Evolutionary conservation across 2,888 invertebrate species (phyloP), one percentile per base, ranked within the genome.

Genomic region (Chaetogeoica ovagalla): DNA sequence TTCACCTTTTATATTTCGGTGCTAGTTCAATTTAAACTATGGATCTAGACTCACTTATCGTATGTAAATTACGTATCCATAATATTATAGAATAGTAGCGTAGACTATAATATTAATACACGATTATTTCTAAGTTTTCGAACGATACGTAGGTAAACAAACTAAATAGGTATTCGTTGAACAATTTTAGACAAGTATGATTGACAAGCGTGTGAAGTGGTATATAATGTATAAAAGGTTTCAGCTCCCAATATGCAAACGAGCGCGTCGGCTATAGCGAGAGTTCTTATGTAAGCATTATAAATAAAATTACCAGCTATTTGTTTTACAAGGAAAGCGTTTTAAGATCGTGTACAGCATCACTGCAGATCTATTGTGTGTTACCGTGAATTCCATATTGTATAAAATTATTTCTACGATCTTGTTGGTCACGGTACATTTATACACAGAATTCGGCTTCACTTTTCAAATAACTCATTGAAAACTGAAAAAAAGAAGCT

Each of bases 271-370:
- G 37, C 30, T 30, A 71, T n/a, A 4, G 59, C 21, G 30, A n/a
- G 39, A 6, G 37, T 71, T 37, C 19, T 5, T 75, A 13, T 63
- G n/a, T 55, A 75, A 19, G 39, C 7, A 59, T 63, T 37, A 55
- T 75, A 75, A 66, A 57, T 57, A 57, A 15, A n/a, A 63, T n/a
- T 17, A 39, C 52, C 2, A 9, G 8, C 39, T 17, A 39, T 75
- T 75, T 57, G 65, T 75, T 75, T 48, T 75, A 75, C 75, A 75
- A 43, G 75, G 23, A 75, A 75, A 75, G 66, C 75, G 66, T 75
- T 75, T 75, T 66, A 66, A 66, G 43, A 66, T 30, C 30, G 39
- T 19, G 19, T 66, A 43, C n/a, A 23, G 39, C 66, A 66, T 65
- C 57, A 43, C 43, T 23, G 43, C 43, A 23, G 57, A 66, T 66